Evolutionary conservation across 2,888 invertebrate species (phyloP).

Genomic region (Allygus modestus): DNA sequence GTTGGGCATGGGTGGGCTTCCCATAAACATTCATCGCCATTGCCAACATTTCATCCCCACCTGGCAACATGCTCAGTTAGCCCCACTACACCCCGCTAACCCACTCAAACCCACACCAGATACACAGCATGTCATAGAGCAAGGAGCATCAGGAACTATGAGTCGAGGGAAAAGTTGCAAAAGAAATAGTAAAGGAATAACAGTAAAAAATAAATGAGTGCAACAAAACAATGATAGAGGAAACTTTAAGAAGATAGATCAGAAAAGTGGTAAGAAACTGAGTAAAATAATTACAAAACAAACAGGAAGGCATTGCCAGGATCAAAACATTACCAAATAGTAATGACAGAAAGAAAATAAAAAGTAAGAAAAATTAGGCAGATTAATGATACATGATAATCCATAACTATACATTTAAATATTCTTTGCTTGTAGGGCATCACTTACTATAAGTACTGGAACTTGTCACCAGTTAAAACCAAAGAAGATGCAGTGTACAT

Average conservation of each 20-base stretch:
- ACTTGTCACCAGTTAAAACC: no score
- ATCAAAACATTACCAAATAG: no score
- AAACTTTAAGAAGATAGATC: background rate
- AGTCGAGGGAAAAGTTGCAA: background rate
- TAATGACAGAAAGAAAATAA: no score
- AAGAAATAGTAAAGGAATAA: background rate
- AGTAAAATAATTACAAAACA: background rate
- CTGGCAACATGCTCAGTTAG: slow-evolving; percentile 67
- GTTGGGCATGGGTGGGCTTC: slow-evolving; percentile 76
- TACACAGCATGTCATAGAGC: background rate
- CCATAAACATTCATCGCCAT: slow-evolving; percentile 74
- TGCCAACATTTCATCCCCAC: slow-evolving; percentile 72
- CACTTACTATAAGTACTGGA: no score
- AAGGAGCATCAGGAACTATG: background rate
- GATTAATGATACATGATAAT: no score
- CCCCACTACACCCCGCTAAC: slow-evolving; percentile 34
- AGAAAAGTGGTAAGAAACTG: background rate
- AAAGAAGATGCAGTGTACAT: no score
- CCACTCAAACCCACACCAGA: background rate
- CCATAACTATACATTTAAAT: no score
- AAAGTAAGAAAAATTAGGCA: no score
- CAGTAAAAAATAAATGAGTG: background rate
- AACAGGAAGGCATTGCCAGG: no score
- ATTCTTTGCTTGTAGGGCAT: no score
- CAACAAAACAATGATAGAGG: background rate